phyloP scores from a whole-genome alignment of 1,140 invertebrate species.

The Heliconius hermathena region DNA sequence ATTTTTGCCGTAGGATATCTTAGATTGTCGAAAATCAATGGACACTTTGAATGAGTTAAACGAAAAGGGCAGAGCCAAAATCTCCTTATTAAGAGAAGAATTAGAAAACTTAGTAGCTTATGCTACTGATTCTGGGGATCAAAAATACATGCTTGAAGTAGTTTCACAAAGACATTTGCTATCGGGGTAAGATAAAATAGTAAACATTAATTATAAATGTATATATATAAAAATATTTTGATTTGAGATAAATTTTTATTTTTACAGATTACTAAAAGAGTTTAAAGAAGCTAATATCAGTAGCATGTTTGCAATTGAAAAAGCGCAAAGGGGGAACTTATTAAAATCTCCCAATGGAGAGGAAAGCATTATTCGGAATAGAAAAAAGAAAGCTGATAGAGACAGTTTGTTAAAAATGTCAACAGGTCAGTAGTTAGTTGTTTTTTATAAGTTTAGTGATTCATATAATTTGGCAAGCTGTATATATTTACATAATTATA shows the following conservation, averaged over 20 bases:
- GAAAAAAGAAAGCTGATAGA: slow-evolving; percentile 85
- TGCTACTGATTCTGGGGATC: slow-evolving; percentile 85
- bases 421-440: slow-evolving; percentile 59
- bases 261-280: slow-evolving; percentile 84
- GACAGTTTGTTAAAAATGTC: slow-evolving; percentile 85
- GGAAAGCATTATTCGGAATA: slow-evolving; percentile 82
- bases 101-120: slow-evolving; percentile 86
- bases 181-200: slow-evolving; percentile 70
- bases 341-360: slow-evolving; percentile 82
- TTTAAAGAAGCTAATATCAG: slow-evolving; percentile 91
- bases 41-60: slow-evolving; percentile 87
- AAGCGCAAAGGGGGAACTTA: slow-evolving; percentile 86
- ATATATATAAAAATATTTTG: not conserved
- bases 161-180: slow-evolving; percentile 87
- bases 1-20: slow-evolving; percentile 61
- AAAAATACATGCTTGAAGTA: slow-evolving; percentile 84
- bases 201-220: not conserved
- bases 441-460: not conserved
- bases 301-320: slow-evolving; percentile 89
- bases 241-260: not conserved
- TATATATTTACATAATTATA: not conserved
- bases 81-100: slow-evolving; percentile 85
- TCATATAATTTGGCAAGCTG: not conserved
- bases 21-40: slow-evolving; percentile 85
- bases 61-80: slow-evolving; percentile 86